A percentile compares a stretch with the other conserved stretches of the same genome.
Evolutionary conservation across 1,140 invertebrate genomes (phyloP).

Genomic region (Orius laevigatus): DNA sequence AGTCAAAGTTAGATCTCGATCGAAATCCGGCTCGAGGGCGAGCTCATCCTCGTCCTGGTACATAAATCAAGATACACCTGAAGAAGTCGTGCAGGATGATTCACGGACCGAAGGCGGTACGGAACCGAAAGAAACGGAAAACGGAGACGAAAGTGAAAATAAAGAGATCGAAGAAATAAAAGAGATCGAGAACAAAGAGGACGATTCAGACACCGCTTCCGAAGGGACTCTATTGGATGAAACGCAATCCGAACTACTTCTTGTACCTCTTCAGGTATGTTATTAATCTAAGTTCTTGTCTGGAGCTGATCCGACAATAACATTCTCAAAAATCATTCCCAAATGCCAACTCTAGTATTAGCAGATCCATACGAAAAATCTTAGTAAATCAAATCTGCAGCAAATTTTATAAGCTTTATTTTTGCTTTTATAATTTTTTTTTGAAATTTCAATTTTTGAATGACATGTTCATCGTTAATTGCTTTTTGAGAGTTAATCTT

Average conservation of each 20-base stretch:
- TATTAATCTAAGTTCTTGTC: too few species aligned
- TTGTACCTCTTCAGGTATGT: conserved; percentile 1
- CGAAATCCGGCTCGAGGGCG: not conserved
- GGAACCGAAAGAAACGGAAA: not conserved
- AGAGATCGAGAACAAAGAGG: not conserved
- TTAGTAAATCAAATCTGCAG: too few species aligned
- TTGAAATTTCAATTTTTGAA: too few species aligned
- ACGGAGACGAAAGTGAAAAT: not conserved
- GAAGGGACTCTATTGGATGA: conserved; percentile 7
- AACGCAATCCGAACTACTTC: conserved; percentile 1
- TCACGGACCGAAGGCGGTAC: conserved; percentile 14
- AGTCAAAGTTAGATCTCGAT: conserved; percentile 6
- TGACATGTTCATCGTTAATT: too few species aligned
- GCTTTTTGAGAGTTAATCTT: too few species aligned
- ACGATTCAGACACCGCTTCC: conserved; percentile 7
- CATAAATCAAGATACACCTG: not conserved
- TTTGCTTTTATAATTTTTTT: too few species aligned
- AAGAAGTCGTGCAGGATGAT: conserved; percentile 1
- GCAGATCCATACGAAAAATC: too few species aligned
- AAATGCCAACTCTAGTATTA: too few species aligned
- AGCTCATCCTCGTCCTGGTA: conserved; percentile 11
- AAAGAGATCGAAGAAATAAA: not conserved
- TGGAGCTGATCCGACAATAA: too few species aligned
- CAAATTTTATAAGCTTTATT: too few species aligned
- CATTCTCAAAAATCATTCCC: too few species aligned